Conservation (phyloP, 1,140 invertebrate species). For the Eumeta japonica region DNA sequence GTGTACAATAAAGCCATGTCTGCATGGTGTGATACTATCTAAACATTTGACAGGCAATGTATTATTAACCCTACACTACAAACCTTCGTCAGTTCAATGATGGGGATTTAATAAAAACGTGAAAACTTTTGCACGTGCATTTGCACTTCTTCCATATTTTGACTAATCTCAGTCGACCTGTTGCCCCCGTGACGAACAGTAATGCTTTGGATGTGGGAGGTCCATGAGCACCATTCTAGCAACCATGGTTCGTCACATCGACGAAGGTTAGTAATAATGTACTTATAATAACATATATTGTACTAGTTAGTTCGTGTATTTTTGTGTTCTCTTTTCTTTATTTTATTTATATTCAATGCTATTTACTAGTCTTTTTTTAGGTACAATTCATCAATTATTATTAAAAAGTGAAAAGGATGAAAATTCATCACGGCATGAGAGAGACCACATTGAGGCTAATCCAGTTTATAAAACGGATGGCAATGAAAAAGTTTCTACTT, state of each 20-base stretch:
- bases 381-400: slow-evolving; percentile 1
- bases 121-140: neutral
- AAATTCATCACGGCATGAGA: neutral
- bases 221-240: slow-evolving; percentile 6
- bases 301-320: slow-evolving; percentile 4
- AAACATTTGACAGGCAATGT: neutral
- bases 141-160: neutral
- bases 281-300: too few relatives aligned
- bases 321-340: slow-evolving; percentile 1
- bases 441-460: slow-evolving; percentile 1
- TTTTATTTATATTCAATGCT: neutral
- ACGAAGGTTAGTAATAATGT: slow-evolving; percentile 12
- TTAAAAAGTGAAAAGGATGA: neutral
- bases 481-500: neutral
- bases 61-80: neutral
- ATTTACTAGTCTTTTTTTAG: neutral
- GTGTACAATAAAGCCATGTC: too few relatives aligned
- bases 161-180: slow-evolving; percentile 1
- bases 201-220: slow-evolving; percentile 3
- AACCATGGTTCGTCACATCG: slow-evolving; percentile 9
- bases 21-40: too few relatives aligned
- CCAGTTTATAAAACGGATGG: slow-evolving; percentile 1
- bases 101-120: neutral
- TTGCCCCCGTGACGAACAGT: neutral
- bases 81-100: neutral